These are phyloP conservation scores for Tursiops truncatus DNA, from an alignment of 2,113 vertebrate species.

Conservation along the genomic window DNA sequence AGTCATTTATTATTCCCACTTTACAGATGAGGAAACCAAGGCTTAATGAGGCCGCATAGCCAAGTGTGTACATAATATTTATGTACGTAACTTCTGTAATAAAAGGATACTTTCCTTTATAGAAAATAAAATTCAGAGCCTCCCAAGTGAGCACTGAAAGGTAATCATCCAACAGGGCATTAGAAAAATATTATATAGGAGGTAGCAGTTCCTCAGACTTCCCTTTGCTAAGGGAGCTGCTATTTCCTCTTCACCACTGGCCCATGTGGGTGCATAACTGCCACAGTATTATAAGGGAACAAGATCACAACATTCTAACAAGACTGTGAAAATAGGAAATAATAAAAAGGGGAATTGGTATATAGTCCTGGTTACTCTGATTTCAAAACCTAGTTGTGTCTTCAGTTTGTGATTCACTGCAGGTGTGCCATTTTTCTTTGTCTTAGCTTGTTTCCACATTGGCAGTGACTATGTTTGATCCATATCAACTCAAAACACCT, in stretches of 20 bases:
- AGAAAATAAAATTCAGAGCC: background rate
- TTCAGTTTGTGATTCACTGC: background rate
- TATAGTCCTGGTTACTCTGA: background rate
- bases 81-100: background rate
- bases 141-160: background rate
- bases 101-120: background rate
- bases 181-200: background rate
- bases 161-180: background rate
- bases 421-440: background rate
- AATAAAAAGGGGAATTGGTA: background rate
- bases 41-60: background rate
- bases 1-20: background rate
- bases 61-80: background rate
- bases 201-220: background rate
- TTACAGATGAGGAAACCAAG: slow-evolving; percentile 31
- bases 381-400: background rate
- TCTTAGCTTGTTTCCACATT: background rate
- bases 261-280: background rate
- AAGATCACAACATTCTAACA: background rate
- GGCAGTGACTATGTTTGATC: background rate
- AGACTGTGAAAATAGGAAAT: background rate
- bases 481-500: background rate
- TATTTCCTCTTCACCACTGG: background rate
- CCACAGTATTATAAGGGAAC: background rate
- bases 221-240: background rate